Base-by-base conservation (phyloP, 2,113 vertebrate genomes). In the Motacilla alba region DNA sequence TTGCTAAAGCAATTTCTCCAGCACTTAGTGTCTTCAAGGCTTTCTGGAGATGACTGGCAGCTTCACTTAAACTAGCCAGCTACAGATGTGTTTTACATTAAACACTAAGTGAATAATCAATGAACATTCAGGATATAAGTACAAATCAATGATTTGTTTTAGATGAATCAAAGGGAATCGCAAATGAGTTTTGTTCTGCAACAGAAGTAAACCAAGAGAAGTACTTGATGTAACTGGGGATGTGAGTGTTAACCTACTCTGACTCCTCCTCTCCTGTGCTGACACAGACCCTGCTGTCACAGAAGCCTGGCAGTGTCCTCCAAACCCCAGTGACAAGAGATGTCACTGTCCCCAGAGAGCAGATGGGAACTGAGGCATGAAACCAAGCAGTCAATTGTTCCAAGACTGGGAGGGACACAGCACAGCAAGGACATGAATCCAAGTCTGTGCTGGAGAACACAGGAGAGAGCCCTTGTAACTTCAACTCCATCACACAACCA, bases 41-140 rank as follows among this genome's bases (percentile, higher is more conserved):
- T 78, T 89, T 56, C 76, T 41, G 27, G 90, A 86, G 88, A 87
- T 89, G 93, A 93, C 76, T 66, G 88, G 83, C 83, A 89, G 86
- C 86, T 56, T 76, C 92, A 68, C 92, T 93, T 96, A 89, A 93
- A 87, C 56, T 27, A 92, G 76, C 64, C 83, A 88, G 83, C 82
- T 86, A 88, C 21, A 77, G 76, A 93, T 78, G 88, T 80, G 56
- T 64, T 87, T 60, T 81, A 90, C 76, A 59, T 78, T 90, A 89
- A 96, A 95, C 62, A 60, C 92, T 95, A 92, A 95, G 83, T 94
- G 92, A 70, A 92, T 87, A 96, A 96, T 97, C 93, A 95, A 91
- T 95, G 84, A 81, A 83, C 87, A 70, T 83, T 78, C 86, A 75
- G 83, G 80, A 86, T 83, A 64, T 60, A 93, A 92, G 95, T 83